Base-by-base conservation (phyloP, 2,888 invertebrate species). In the Sinohyriopsis cumingii region DNA sequence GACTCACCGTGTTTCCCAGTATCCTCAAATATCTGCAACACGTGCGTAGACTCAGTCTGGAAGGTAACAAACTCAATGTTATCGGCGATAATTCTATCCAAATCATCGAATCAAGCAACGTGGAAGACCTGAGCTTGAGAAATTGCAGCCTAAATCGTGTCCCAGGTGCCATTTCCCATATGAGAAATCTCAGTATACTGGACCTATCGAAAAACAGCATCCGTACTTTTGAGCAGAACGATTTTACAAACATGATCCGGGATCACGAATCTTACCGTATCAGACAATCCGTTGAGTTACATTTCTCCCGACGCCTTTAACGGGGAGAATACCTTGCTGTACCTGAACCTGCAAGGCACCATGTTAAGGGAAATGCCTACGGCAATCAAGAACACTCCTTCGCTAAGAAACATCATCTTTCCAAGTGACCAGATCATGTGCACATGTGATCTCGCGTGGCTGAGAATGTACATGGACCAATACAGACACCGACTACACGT, bases 371-470 rank as follows among this genome's bases (percentile, higher is more conserved):
- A 71, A 22, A 77, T 82, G 54, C 82, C 82, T 7, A 77, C 77
- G 59, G 80, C 82, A 0, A 73, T 82, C 20, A 56, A 71, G 45
- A 78, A 68, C 55, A 60, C 71, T n/a, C 68, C 25, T 54, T 67
- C 55, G 33, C 65, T 73, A 7, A 54, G 25, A 18, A 60, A 57
- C 15, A 54, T 72, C 20, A 59, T 65, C 33, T 59, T 82, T 1
- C 75, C 79, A 2, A 63, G 57, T 18, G 71, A 80, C 60, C 62
- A 62, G 7, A 78, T 80, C 22, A 79, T 78, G 57, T 82, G 82
- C 54, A 82, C 80, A 0, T 82, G 82, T 55, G 76, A 78, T 55
- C 71, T 82, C 3, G 78, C 75, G 12, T 82, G 82, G 82, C 69
- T 82, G 22, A 76, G 77, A 28, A 67, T 71, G 22, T 72, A 74